phyloP scores from a whole-genome alignment of 1,140 invertebrate genomes.

The Zaprionus capensis region DNA sequence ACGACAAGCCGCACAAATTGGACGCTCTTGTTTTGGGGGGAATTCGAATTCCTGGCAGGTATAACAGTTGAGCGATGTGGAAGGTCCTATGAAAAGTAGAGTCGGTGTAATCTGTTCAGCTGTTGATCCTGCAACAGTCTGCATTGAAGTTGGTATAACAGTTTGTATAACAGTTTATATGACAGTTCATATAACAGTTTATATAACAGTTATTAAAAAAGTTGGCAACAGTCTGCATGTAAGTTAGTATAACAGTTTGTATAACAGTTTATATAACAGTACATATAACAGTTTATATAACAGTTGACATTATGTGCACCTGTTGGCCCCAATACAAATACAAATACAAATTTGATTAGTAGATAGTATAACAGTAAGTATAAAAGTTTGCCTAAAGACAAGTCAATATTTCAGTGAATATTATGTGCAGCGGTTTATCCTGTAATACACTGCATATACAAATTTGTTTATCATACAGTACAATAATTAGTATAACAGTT shows the following conservation, averaged over 20 bases:
- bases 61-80: background rate
- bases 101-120: background rate
- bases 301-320: background rate
- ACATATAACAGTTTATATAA: background rate
- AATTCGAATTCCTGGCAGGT: constrained; percentile 4
- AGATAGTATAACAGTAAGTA: background rate
- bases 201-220: background rate
- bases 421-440: too few species aligned
- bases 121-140: background rate
- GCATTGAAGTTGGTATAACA: background rate
- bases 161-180: background rate
- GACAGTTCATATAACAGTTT: background rate
- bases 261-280: background rate
- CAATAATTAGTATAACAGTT: too few species aligned
- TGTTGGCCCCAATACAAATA: too few species aligned
- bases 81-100: background rate
- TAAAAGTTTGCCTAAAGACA: background rate
- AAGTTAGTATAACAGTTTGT: background rate
- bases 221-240: background rate
- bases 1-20: constrained; percentile 82
- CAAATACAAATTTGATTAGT: too few species aligned
- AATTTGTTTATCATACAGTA: too few species aligned
- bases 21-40: constrained; percentile 57
- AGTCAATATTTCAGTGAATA: background rate
- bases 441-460: too few species aligned